A percentile compares a stretch with the other conserved stretches of the same genome.
Conservation (phyloP, 2,113 vertebrate species). For the Lasiurus cinereus region DNA sequence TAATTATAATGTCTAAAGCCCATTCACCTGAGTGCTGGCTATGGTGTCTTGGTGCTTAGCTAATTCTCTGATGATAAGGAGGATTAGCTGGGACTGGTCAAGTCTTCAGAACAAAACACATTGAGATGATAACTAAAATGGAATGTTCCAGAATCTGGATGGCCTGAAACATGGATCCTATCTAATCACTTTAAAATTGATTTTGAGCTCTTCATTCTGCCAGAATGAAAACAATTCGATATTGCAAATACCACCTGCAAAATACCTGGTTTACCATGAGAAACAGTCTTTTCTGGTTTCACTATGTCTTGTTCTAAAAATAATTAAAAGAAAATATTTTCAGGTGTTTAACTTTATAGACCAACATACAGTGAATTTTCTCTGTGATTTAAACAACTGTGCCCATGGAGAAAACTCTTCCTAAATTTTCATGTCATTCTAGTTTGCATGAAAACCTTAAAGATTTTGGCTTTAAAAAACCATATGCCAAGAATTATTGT, state of each 20-base stretch:
- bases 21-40: not conserved
- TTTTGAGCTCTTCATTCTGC: not conserved
- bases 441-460: not conserved
- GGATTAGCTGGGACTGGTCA: not conserved
- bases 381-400: not conserved
- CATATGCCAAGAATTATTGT: not conserved
- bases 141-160: not conserved
- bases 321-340: conserved; percentile 60
- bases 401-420: not conserved
- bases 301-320: conserved; percentile 80
- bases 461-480: not conserved
- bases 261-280: conserved; percentile 84
- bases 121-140: not conserved
- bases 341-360: conserved; percentile 19
- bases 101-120: not conserved
- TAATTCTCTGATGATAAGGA: not conserved
- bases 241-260: conserved; percentile 22
- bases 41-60: not conserved
- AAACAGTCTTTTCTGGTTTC: conserved; percentile 79
- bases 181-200: not conserved
- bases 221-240: not conserved
- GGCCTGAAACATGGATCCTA: not conserved
- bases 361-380: not conserved
- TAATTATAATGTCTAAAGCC: not conserved
- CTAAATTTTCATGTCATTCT: not conserved